Evolutionary conservation across 1,140 invertebrate genomes (phyloP).

Genomic region (Micrasema longulum): DNA sequence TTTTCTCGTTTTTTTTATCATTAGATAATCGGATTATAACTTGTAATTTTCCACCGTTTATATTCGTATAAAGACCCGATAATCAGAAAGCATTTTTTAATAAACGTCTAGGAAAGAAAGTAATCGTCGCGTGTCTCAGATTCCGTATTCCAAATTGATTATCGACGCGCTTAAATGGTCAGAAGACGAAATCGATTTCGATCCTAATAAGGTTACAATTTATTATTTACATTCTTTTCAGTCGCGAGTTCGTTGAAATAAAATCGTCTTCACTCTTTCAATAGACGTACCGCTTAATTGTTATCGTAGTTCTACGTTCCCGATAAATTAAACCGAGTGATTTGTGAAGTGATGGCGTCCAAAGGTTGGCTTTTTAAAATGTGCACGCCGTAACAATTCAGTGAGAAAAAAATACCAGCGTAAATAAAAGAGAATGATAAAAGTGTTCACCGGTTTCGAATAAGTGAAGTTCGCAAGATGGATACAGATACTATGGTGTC

Average conservation of each 20-base stretch:
- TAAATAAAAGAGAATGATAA: not conserved
- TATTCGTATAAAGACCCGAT: not conserved
- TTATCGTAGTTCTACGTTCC: not conserved
- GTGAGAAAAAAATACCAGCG: conserved; percentile 1
- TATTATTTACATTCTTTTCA: conserved; percentile 16
- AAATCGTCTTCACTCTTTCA: not conserved
- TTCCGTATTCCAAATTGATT: not conserved
- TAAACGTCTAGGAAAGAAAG: not conserved
- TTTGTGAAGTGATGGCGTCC: conserved; percentile 21
- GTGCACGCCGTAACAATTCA: conserved; percentile 12
- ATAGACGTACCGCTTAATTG: not conserved
- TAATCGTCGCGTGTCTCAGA: conserved; percentile 1
- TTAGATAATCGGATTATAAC: not conserved
- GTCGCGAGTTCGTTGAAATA: conserved; percentile 2
- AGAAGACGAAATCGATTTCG: conserved; percentile 4
- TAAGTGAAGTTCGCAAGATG: conserved; percentile 33
- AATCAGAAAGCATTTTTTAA: no score
- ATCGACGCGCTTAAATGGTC: not conserved
- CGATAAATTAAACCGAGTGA: conserved; percentile 1
- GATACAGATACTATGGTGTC: conserved; percentile 48
- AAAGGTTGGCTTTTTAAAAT: conserved; percentile 22
- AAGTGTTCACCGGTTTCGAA: not conserved
- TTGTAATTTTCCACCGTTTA: not conserved
- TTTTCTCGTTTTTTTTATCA: not conserved
- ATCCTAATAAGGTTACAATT: not conserved